Evolutionary conservation across 2,797 vertebrate genomes (phyloP), one percentile per base, ranked within the genome.

Genomic region (Sarcoramphus papa): DNA sequence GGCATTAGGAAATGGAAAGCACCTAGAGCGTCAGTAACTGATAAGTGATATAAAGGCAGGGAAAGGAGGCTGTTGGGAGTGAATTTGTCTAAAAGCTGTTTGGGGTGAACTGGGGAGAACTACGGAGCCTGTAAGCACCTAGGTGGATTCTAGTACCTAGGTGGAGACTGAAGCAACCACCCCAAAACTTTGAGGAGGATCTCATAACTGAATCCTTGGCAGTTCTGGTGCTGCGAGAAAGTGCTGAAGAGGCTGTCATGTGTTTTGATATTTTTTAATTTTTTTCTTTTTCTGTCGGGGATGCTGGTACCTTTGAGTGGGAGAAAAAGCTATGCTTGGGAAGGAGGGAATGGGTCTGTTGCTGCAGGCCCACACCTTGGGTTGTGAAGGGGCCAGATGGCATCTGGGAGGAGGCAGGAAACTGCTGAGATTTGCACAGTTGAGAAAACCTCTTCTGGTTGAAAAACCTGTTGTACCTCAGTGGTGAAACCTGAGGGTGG

Each of bases 71-170:
- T 23, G 21, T 28, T 63, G 14, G 27, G 31, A 63, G 9, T 24
- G 9, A 47, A 8, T 17, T 72, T 73, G 25, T 22, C 4, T 40
- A 17, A 60, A 68, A 72, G 48, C 4, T 91, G 3, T 33, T 45
- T 79, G 35, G 35, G 64, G 27, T 69, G 21, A 54, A 19, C 2
- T 67, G 9, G 35, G 41, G 22, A 67, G 50, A 76, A 50, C 35
- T 4, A 5, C 0, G 17, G 33, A 72, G 25, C 2, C 3, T 16
- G 6, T 30, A 14, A 68, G 7, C 2, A 51, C 14, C 23, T 70
- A 7, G 22, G 17, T 37, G 37, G 37, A 37, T 37, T 37, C 37
- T 37, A 37, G 37, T 37, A 37, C 5, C 37, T 37, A 37, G 3
- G 3, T 35, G 24, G 24, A 70, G 30, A 7, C 11, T 50, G 19